Conservation (phyloP, 2,797 vertebrate genomes). For the Amblyopsis hoosieri region DNA sequence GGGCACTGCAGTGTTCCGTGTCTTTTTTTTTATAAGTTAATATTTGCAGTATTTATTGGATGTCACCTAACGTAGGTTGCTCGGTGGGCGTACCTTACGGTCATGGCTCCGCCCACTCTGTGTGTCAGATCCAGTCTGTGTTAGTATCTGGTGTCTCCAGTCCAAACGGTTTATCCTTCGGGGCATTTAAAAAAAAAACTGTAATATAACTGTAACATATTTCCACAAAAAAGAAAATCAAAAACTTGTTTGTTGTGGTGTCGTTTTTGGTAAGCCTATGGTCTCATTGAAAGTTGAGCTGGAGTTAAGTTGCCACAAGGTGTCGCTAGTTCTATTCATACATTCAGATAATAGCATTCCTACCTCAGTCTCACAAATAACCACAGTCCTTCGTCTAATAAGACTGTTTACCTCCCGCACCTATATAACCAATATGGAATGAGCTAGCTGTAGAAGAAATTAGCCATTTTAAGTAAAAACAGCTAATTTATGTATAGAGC, state of each 20-base stretch:
- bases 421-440: too few relatives aligned
- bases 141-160: conserved; percentile 75
- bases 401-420: too few relatives aligned
- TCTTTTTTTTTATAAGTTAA: conserved; percentile 62
- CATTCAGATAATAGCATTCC: too few relatives aligned
- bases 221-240: conserved; percentile 82
- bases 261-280: not conserved
- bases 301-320: not conserved
- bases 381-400: too few relatives aligned
- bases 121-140: conserved; percentile 71
- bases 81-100: conserved; percentile 16
- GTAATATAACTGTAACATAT: conserved; percentile 87
- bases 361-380: too few relatives aligned
- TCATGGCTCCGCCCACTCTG: conserved; percentile 34
- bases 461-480: too few relatives aligned
- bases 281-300: conserved; percentile 3
- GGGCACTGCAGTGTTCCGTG: conserved; percentile 32
- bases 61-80: conserved; percentile 62
- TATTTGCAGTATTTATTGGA: conserved; percentile 82
- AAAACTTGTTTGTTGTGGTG: conserved; percentile 42
- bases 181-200: conserved; percentile 80
- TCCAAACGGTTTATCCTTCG: conserved; percentile 65
- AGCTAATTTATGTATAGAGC: too few relatives aligned
- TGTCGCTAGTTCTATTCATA: not conserved
- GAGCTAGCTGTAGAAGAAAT: too few relatives aligned